Conservation (phyloP, 2,113 vertebrate genomes). For the Tiliqua scincoides region DNA sequence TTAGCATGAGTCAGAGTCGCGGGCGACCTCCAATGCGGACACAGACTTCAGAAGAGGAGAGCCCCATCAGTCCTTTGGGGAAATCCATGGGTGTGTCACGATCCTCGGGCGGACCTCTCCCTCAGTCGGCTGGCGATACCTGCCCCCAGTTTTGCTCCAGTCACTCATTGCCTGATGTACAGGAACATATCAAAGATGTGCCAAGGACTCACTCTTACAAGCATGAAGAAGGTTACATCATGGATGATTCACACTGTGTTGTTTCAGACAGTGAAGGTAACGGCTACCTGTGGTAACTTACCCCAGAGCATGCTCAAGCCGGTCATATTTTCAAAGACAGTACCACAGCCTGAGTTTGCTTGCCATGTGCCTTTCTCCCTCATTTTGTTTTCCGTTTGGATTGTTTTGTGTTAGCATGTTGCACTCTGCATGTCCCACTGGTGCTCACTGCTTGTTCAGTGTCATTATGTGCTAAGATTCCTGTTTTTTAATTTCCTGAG, state of each 20-base stretch:
- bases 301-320: constrained; percentile 71
- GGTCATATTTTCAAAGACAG: constrained; percentile 61
- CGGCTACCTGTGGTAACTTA: constrained; percentile 84
- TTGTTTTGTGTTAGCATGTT: constrained; percentile 63
- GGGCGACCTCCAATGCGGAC: constrained; percentile 88
- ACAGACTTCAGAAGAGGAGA: constrained; percentile 96
- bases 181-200: constrained; percentile 94
- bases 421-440: constrained; percentile 37
- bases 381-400: constrained; percentile 63
- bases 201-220: constrained; percentile 94
- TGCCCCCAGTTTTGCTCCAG: constrained; percentile 97
- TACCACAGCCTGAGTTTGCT: constrained; percentile 69
- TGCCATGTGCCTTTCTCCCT: constrained; percentile 75
- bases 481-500: constrained; percentile 56
- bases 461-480: constrained; percentile 51
- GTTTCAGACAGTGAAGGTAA: constrained; percentile 99
- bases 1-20: constrained; percentile 81
- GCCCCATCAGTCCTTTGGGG: constrained; percentile 91
- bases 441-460: constrained; percentile 65
- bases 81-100: constrained; percentile 86
- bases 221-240: constrained; percentile 94
- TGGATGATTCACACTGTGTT: constrained; percentile 97
- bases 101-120: constrained; percentile 76
- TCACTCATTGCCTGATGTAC: constrained; percentile 98
- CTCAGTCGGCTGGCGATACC: constrained; percentile 79